Conservation (phyloP, 2,797 vertebrate genomes). For the Alca torda region DNA sequence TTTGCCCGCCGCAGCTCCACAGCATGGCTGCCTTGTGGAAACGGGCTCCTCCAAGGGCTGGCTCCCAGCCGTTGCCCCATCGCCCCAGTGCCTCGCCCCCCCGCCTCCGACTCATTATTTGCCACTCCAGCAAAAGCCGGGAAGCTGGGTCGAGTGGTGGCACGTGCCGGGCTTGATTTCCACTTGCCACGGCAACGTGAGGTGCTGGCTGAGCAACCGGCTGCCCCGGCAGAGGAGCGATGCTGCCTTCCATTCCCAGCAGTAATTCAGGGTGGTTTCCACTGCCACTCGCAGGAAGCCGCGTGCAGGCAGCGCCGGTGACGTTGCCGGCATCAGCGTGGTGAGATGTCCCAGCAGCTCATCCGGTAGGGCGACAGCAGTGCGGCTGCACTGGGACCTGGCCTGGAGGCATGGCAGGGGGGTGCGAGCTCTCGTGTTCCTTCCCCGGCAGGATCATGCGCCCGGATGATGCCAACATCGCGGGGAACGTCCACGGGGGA, state of each 20-base stretch:
- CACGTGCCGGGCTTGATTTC: neutral
- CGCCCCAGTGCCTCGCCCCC: neutral
- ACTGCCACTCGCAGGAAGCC: neutral
- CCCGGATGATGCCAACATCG: slow-evolving; percentile 91
- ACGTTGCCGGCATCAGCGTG: neutral
- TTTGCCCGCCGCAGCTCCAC: neutral
- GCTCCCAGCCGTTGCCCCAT: accelerated
- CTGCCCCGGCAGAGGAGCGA: neutral
- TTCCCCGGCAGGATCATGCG: slow-evolving; percentile 87
- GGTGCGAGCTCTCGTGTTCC: neutral
- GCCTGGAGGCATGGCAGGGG: accelerated
- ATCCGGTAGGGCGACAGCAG: neutral
- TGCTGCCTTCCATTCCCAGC: neutral
- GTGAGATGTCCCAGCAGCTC: slow-evolving; percentile 6
- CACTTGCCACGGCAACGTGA: neutral
- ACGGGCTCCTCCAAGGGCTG: neutral
- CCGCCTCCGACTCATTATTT: neutral
- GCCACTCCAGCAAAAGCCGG: neutral
- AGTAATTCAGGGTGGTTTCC: neutral
- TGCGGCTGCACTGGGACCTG: neutral
- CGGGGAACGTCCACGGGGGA: slow-evolving; percentile 91
- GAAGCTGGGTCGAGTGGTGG: neutral
- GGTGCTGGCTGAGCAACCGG: neutral
- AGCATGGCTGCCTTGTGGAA: neutral
- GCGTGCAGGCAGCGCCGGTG: neutral